These are phyloP conservation scores for Lepilemur ruficaudatus DNA, from an alignment of 2,797 vertebrate species.

Conservation along the genomic window DNA sequence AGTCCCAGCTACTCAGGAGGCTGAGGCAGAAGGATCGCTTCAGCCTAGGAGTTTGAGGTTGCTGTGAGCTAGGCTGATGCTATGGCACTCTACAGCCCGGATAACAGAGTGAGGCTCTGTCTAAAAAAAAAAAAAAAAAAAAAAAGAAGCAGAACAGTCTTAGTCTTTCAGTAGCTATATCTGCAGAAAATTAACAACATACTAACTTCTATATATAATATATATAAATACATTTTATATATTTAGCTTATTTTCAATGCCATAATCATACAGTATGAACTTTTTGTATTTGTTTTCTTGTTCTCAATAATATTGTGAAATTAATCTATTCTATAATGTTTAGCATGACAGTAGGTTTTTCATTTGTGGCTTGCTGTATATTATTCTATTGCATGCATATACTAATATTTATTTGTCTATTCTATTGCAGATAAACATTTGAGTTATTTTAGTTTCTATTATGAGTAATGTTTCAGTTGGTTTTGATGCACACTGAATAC, in stretches of 20 bases:
- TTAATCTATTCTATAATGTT: not conserved
- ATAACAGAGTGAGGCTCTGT: too few species aligned
- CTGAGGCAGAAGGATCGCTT: too few species aligned
- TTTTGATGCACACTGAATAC: not conserved
- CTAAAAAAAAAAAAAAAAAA: too few species aligned
- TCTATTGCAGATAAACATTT: not conserved
- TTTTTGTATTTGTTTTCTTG: not conserved
- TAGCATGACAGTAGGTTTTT: not conserved
- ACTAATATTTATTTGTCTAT: not conserved
- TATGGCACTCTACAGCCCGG: too few species aligned
- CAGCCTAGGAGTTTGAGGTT: too few species aligned
- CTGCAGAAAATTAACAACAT: not conserved
- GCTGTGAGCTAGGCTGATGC: too few species aligned
- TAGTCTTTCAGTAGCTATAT: not conserved
- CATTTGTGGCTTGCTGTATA: not conserved
- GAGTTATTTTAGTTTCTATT: not conserved
- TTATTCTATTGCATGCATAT: not conserved
- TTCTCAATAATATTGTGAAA: not conserved
- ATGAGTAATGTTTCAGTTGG: not conserved
- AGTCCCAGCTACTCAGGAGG: too few species aligned
- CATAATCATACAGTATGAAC: not conserved
- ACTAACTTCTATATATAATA: not conserved
- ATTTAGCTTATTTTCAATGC: not conserved
- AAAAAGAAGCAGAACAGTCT: not conserved
- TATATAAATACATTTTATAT: too few species aligned